phyloP scores from a whole-genome alignment of 2,888 invertebrate species.

The Lepidocyrtinus sp. region DNA sequence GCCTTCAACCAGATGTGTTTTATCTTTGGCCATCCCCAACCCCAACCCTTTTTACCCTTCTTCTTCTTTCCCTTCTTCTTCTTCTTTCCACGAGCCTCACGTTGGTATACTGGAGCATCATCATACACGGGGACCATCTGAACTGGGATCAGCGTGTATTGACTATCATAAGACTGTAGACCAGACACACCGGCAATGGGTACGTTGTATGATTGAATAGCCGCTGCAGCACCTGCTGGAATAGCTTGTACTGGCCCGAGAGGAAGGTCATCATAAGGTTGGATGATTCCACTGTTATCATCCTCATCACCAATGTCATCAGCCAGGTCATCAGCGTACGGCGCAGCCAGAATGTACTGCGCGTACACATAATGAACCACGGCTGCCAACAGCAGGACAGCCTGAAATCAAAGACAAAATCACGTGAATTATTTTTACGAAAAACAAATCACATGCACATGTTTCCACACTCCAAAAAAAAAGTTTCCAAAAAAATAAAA shows the following conservation, averaged over 20 bases:
- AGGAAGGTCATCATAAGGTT: background rate
- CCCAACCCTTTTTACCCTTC: conserved; percentile 32
- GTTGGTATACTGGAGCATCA: conserved; percentile 37
- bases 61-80: conserved; percentile 39
- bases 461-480: no score
- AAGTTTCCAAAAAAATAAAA: background rate
- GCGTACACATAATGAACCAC: conserved; percentile 42
- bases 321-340: background rate
- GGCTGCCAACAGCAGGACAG: conserved; percentile 64
- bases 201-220: background rate
- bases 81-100: conserved; percentile 26
- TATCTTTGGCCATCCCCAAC: conserved; percentile 53
- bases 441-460: no score
- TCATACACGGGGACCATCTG: conserved; percentile 42
- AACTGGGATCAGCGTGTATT: conserved; percentile 50
- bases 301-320: background rate
- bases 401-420: conserved; percentile 52
- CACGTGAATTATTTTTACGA: no score
- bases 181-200: background rate
- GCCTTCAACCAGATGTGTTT: conserved; percentile 55
- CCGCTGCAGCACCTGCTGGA: background rate
- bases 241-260: background rate
- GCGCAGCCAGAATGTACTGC: conserved; percentile 46
- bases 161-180: conserved; percentile 31
- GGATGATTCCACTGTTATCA: no score